Evolutionary conservation across 2,113 vertebrate species (phyloP), one percentile per base, ranked within the genome.

Genomic region (Pseudorhombus dupliciocellatus): DNA sequence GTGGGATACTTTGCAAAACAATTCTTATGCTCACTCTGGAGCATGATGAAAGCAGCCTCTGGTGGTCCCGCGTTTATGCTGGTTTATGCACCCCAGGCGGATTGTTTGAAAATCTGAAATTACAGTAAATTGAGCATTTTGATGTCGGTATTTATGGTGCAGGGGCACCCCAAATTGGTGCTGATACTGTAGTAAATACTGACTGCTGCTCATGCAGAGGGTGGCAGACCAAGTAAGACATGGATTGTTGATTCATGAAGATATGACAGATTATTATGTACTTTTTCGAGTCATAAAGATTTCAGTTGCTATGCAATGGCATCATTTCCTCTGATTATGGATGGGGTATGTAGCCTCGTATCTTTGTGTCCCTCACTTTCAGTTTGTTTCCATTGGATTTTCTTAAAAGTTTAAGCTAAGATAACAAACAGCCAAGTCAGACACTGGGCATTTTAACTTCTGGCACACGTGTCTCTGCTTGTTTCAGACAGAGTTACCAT

Each of bases 31-130:
- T 81, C 53, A 12, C 48, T 48, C 21, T 52, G 44, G 18, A 16
- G 62, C 24, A 11, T 16, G 51, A 84, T 79, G 66, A 81, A 81
- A 80, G 57, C 14, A n/a, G 25, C 37, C 37, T 59, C 61, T 70
- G 63, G 58, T 40, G 58, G 75, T 73, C 78, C 65, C n/a, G n/a
- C n/a, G n/a, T n/a, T n/a, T n/a, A n/a, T n/a, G n/a, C n/a, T n/a
- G n/a, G 67, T 74, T 77, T 56, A 51, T 12, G 40, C 54, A 68
- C 68, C 73, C 30, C 61, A 12, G 60, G 77, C 66, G 40, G 66
- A 68, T 44, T 1, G 11, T 73, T 75, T 80, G 69, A 79, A 76
- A 84, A 78, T 40, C 56, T 40, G 7, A 80, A 82, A 80, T 55
- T 70, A 34, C 31, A 2, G 58, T 65, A 79, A 86, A 72, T 64